These are phyloP conservation scores for Petrolisthes manimaculis DNA, from an alignment of 2,888 invertebrate species.

Conservation along the genomic window DNA sequence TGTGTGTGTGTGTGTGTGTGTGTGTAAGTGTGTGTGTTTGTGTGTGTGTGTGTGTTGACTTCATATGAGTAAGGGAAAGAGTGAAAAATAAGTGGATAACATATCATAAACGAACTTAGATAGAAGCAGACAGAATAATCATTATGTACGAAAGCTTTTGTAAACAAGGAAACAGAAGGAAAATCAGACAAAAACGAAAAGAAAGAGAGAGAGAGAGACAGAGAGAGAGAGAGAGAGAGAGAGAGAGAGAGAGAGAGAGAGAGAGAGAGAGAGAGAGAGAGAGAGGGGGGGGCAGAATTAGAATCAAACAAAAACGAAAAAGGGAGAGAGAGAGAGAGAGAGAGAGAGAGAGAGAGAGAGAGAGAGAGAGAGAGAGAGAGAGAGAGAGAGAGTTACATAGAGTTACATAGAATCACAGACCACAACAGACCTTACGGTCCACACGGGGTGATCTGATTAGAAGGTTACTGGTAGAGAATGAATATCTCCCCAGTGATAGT, in stretches of 20 bases:
- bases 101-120: no score
- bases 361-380: background rate
- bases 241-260: background rate
- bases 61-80: background rate
- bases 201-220: background rate
- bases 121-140: background rate
- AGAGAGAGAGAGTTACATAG: no score
- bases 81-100: background rate
- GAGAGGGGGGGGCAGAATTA: background rate
- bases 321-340: no score
- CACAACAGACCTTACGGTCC: no score
- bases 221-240: background rate
- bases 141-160: no score
- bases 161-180: background rate
- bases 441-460: no score
- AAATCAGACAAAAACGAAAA: background rate
- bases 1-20: conserved; percentile 1
- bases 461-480: no score
- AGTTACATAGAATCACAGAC: no score
- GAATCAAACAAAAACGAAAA: background rate
- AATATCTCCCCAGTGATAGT: no score
- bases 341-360: no score
- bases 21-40: background rate
- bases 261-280: background rate
- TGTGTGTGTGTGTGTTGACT: background rate